Conservation (phyloP, 1,140 invertebrate genomes). For the silkworm (Bombyx mori) region ASM3026992v2 NC_085118.1:7454001-7454500, state of each 20-base stretch:
- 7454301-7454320: constrained; percentile 39
- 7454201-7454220: constrained; percentile 54
- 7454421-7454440: too few species aligned
- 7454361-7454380: constrained; percentile 39
- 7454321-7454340: constrained; percentile 28
- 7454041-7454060: too few species aligned
- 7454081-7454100: too few species aligned
- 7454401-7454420: constrained; percentile 10
- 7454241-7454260: constrained; percentile 55
- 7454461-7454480: too few species aligned
- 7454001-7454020: too few species aligned
- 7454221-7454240: constrained; percentile 59
- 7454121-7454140: too few species aligned
- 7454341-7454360: constrained; percentile 24
- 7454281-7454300: constrained; percentile 36
- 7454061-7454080: too few species aligned
- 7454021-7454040: too few species aligned
- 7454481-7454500: too few species aligned
- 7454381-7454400: constrained; percentile 25
- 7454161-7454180: constrained; percentile 59
- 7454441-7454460: too few species aligned
- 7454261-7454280: constrained; percentile 53
- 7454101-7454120: too few species aligned
- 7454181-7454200: constrained; percentile 44
- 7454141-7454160: constrained; percentile 31